Base-by-base conservation (phyloP, 2,888 invertebrate genomes). In the Marasmarcha lunaedactyla region DNA sequence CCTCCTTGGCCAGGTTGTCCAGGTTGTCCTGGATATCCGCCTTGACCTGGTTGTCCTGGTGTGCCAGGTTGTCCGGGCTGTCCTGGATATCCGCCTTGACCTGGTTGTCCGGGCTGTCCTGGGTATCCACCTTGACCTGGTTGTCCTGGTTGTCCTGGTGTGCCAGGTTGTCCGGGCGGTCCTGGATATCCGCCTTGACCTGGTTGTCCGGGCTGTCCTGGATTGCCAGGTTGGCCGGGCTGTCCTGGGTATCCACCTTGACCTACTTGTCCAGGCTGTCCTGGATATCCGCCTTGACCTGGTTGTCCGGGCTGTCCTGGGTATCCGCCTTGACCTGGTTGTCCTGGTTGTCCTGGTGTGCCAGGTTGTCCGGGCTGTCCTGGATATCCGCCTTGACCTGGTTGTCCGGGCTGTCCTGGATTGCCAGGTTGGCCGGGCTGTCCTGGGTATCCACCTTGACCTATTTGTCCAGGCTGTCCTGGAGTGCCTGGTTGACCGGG, bases 91-190 rank as follows among this genome's bases (percentile, higher is more conserved):
- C 46, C 48, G 41, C 51, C 53, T 2, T 42, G 42, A 7, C 60
- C 62, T n/a, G 63, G 58, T 14, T 48, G 41, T 10, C 61, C 53
- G 34, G 46, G 43, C 1, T 42, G 36, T 9, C 48, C 51, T 20
- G 47, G 50, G 27, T 44, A 38, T 15, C 52, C 55, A 11, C 50
- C 44, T 15, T 49, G 36, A 14, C 51, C 58, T 41, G 45, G 45
- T 2, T 42, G 25, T 6, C 49, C 49, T 20, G 45, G 47, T 7
- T 34, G 12, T 5, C 43, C 55, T 36, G 44, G 46, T 15, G 42
- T 35, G 1, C 38, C 46, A 37, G 52, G 55, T n/a, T 43, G 35
- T 25, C 25, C 25, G n/a, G n/a, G n/a, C 9, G 5, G 25, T 25
- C 25, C 25, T 9, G 46, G 48, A 2, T 47, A 47, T 25, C 9